Base-by-base conservation (phyloP, 2,113 vertebrate genomes). In the Serinus canaria region DNA sequence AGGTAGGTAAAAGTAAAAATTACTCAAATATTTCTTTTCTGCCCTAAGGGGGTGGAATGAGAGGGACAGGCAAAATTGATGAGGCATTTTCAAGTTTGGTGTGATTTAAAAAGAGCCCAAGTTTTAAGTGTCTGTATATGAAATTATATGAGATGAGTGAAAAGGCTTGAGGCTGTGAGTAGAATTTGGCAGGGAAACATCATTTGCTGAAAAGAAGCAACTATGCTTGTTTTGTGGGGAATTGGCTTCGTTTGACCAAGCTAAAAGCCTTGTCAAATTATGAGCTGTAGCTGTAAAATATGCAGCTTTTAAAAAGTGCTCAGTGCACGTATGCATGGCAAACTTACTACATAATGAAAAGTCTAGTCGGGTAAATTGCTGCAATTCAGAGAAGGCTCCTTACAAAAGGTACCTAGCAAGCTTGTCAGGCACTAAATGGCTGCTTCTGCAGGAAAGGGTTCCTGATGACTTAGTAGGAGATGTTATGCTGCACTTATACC, bases 331-430 rank as follows among this genome's bases (percentile, higher is more conserved):
- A 92, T 47, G 39, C 70, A 33, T 35, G 15, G 70, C 31, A 80
- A 90, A 94, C 59, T 80, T 66, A 88, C 63, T 66, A 56, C 56
- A 87, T 49, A 87, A 87, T 79, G 83, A 92, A 76, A 82, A 92
- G 68, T 55, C 83, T 81, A 81, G 76, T 89, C 78, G 87, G 74
- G 81, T 76, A 91, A 90, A 92, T 94, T 90, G 86, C 81, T 95
- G 81, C 74, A 91, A 62, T 94, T 92, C 74, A 72, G 76, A 46
- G n/a, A 70, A 81, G 12, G 15, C 70, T 92, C 53, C 66, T 79
- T 89, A 41, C 50, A 75, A 82, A 91, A 66, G 41, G 58, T 46
- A 60, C 28, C 77, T 60, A 89, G 77, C n/a, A 58, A 81, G 43
- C 4, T 93, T 2, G 8, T 84, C 95, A 92, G 87, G 56, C 1